Base-by-base conservation (phyloP, 2,113 vertebrate genomes). In the Mustelus asterias region DNA sequence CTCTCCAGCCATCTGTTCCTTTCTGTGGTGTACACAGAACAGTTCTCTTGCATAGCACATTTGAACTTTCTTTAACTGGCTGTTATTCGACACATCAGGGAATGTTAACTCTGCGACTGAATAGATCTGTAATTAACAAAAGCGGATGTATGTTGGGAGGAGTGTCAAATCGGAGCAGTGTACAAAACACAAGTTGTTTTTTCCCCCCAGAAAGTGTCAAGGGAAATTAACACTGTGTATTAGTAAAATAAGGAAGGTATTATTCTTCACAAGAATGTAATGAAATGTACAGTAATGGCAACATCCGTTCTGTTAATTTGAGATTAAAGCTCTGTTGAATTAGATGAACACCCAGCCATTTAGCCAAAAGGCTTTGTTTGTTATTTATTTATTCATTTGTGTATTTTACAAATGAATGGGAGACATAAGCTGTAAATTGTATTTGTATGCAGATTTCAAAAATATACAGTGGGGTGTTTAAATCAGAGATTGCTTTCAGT, bases 301-400 rank as follows among this genome's bases (percentile, higher is more conserved):
- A 72, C 94, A 95, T 44, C 67, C 69, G 41, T 95, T 72, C 69
- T 72, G 69, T 95, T 95, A 54, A 41, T 93, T 54, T 72, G 67
- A 72, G 67, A 95, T 95, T 95, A 72, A 72, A 95, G 94, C 94
- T 72, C 41, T 95, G 69, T 54, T 95, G 69, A 48, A 48, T 76
- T 95, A 76, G 94, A 95, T 95, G 94, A 48, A 72, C 44, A 95
- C 29, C 24, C 5, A 95, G 93, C 26, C 93, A 72, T 95, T 95
- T 72, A 33, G 94, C 94, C 41, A 70, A 67, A 95, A 70, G 37
- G 41, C 44, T 95, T 54, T 95, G 65, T 54, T 72, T 72, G 94
- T 48, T 95, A 72, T 95, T 72, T 95, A 95, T 72, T 95, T 95
- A 95, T 95, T 76, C 88, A 60, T 95, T 90, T 95, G 41, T 72